Evolutionary conservation across 1,140 invertebrate genomes (phyloP).

Genomic region (Trachymyrmex septentrionalis): DNA sequence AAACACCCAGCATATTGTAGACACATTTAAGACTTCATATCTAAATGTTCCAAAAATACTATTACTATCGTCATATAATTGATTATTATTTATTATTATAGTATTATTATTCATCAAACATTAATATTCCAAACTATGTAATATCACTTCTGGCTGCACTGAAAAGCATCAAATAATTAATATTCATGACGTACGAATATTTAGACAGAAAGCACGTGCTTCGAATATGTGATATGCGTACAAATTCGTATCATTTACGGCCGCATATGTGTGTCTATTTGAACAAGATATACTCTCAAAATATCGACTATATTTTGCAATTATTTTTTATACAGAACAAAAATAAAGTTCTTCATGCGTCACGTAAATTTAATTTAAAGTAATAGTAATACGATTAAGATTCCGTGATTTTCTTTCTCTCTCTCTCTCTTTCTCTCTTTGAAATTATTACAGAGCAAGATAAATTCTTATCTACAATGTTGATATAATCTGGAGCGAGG

Average conservation of each 20-base stretch:
- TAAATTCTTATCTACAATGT: conserved; percentile 25
- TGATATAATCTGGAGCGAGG: background rate
- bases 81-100: background rate
- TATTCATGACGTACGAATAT: background rate
- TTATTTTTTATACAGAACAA: background rate
- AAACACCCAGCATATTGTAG: background rate
- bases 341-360: conserved; percentile 14
- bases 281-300: background rate
- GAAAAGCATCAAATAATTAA: background rate
- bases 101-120: background rate
- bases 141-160: background rate
- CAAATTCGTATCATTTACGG: background rate
- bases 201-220: background rate
- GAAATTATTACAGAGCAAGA: background rate
- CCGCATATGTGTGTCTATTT: background rate
- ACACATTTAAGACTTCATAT: background rate
- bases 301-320: conserved; percentile 3
- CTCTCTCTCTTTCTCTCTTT: background rate
- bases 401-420: background rate
- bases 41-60: background rate
- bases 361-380: conserved; percentile 31
- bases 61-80: background rate
- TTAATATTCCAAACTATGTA: background rate
- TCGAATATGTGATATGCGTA: background rate
- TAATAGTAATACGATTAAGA: background rate